Base-by-base conservation (phyloP, 2,797 vertebrate genomes). In the Typhlichthys eigenmanni region DNA sequence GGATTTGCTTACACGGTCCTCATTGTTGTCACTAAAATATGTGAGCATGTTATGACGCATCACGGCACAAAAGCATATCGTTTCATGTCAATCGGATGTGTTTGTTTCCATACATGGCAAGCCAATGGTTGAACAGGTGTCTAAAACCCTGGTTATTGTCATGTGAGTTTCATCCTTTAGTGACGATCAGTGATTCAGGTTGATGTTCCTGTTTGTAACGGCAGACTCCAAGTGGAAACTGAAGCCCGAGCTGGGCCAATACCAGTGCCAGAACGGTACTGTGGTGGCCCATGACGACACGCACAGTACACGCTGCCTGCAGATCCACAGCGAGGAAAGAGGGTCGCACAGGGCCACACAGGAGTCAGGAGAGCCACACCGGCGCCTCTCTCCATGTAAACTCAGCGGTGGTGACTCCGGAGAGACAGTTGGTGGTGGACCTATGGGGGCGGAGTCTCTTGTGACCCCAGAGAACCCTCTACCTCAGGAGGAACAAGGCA, bases 401-500 rank as follows among this genome's bases (percentile, higher is more conserved):
- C 54, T 71, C 9, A 48, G 53, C 8, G 68, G 55, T 24, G 55
- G 56, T 3, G 92, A 92, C 66, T 58, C 83, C 76, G 87, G 75
- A 67, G 90, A 92, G 29, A 38, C 55, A 19, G 75, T 67, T 29
- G 69, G 69, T 13, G 56, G 79, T 10, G 74, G 74, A 45, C 47
- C 75, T 0, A 78, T 61, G 32, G 83, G 69, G 19, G 52, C 71
- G 0, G 92, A 91, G 9, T 55, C 76, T 62, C 65, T 80, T 0
- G 10, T 56, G 1, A 47, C 64, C 52, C 45, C 76, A 2, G 92
- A 93, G 76, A 85, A 75, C 58, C 87, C 38, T 43, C 7, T 91
- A 89, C 90, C 91, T 91, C 92, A 92, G 56, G 92, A 94, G 48
- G 93, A 94, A 66, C 88, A 80, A 13, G 86, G 87, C 47, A 55